Evolutionary conservation across 2,797 vertebrate genomes (phyloP).

Genomic region (Poliocrania exsul): DNA sequence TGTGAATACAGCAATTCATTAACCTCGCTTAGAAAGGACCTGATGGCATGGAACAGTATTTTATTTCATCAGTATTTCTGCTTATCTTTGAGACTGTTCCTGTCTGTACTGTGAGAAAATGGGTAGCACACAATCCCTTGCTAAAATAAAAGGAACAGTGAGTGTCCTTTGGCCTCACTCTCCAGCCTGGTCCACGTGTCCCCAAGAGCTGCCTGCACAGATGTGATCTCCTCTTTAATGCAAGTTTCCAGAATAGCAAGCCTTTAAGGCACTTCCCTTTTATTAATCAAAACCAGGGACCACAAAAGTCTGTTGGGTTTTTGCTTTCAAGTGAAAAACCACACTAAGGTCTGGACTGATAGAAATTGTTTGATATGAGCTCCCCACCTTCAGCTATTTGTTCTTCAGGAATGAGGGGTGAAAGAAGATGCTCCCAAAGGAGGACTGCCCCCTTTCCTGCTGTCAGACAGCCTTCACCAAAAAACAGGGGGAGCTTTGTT

Average conservation of each 20-base stretch:
- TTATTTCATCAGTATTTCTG: background rate
- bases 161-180: background rate
- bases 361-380: background rate
- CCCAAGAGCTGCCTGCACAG: background rate
- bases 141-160: background rate
- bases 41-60: background rate
- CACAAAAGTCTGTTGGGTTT: background rate
- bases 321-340: background rate
- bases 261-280: slow-evolving; percentile 51
- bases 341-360: background rate
- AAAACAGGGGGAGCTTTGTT: background rate
- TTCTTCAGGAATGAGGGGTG: background rate
- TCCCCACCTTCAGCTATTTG: background rate
- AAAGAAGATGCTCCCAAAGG: background rate
- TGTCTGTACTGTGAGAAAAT: background rate
- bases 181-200: background rate
- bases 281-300: slow-evolving; percentile 51
- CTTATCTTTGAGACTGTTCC: background rate
- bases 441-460: background rate
- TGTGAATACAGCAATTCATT: background rate
- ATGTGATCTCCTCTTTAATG: slow-evolving; percentile 7
- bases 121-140: accelerated
- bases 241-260: slow-evolving; percentile 1
- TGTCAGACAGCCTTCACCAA: background rate
- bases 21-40: background rate